phyloP scores from a whole-genome alignment of 2,113 vertebrate species.

The Labeo rohita region DNA sequence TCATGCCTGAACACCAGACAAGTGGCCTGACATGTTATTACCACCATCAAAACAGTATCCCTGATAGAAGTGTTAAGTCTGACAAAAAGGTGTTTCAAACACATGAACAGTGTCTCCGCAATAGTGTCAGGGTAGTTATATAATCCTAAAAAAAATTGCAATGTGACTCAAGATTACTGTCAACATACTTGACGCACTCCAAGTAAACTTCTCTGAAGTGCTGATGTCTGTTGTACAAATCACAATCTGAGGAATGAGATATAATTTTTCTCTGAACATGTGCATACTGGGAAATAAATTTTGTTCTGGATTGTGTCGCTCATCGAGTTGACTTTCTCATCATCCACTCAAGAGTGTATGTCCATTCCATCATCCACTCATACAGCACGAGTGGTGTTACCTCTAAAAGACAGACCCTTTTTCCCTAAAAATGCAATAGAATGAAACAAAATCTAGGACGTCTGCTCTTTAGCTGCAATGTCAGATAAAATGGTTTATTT shows the following conservation, averaged over 20 bases:
- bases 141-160: not conserved
- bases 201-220: not conserved
- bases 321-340: no score
- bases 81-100: not conserved
- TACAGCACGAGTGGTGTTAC: no score
- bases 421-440: no score
- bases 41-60: not conserved
- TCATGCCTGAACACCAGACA: not conserved
- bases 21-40: not conserved
- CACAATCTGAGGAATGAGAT: not conserved
- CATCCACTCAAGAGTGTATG: no score
- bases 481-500: not conserved
- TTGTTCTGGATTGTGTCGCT: no score
- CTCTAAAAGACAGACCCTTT: no score
- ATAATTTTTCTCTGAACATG: constrained; percentile 2
- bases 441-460: not conserved
- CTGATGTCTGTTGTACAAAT: not conserved
- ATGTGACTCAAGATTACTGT: not conserved
- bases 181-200: not conserved
- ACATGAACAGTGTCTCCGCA: not conserved
- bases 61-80: not conserved
- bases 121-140: not conserved
- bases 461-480: not conserved
- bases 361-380: no score
- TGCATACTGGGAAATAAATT: not conserved